phyloP scores from a whole-genome alignment of 2,797 vertebrate genomes.

The Fistularia commersonii region DNA sequence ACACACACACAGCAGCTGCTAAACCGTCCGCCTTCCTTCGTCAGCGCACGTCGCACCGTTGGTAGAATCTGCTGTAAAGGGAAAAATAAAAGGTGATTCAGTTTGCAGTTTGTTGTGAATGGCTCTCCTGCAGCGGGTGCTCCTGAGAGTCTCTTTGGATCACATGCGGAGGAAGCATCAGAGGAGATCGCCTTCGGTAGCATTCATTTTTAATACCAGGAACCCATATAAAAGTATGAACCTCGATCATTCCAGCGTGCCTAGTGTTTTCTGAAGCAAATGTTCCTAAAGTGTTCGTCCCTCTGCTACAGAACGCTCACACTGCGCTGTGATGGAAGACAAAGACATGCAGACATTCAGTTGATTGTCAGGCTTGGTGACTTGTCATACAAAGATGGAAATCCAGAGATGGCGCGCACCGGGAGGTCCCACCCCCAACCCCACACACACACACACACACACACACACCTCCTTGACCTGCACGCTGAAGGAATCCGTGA shows the following conservation, averaged over 20 bases:
- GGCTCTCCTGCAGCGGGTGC: too few species aligned
- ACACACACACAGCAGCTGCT: slow-evolving; percentile 14
- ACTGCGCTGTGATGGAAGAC: slow-evolving; percentile 7
- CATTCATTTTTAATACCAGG: too few species aligned
- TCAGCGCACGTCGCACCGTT: slow-evolving; percentile 18
- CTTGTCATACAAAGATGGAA: background rate
- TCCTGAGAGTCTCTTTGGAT: too few species aligned
- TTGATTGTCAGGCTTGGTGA: slow-evolving; percentile 6
- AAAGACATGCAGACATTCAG: background rate
- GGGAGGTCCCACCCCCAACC: too few species aligned
- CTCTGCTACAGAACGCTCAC: too few species aligned
- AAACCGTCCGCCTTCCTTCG: slow-evolving; percentile 9
- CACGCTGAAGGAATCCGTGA: too few species aligned
- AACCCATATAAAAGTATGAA: slow-evolving; percentile 27
- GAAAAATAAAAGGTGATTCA: slow-evolving; percentile 71
- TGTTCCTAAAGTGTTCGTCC: background rate
- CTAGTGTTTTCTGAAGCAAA: background rate
- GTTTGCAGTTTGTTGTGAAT: too few species aligned
- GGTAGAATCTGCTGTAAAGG: slow-evolving; percentile 54
- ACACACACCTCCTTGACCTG: too few species aligned
- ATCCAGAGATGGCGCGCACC: background rate
- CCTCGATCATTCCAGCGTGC: background rate
- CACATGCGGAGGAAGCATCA: too few species aligned
- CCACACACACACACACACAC: too few species aligned
- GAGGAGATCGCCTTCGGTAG: too few species aligned